These are phyloP conservation scores for Habrosyne pyritoides DNA, from an alignment of 2,888 invertebrate genomes.

Conservation along the genomic window DNA sequence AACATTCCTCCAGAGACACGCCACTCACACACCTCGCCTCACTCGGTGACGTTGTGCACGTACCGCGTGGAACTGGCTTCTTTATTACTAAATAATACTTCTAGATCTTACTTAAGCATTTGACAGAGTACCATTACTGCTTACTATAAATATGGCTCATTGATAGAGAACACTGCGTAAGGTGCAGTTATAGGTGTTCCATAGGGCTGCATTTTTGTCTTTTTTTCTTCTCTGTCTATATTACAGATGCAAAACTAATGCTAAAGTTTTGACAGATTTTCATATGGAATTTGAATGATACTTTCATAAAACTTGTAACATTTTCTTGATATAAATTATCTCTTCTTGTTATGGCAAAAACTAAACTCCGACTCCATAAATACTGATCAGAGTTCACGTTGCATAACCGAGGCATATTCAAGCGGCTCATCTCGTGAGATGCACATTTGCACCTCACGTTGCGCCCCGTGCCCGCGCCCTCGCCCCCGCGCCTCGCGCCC, in stretches of 20 bases:
- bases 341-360: too few species aligned
- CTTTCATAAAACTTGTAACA: too few species aligned
- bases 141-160: not conserved
- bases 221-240: not conserved
- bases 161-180: not conserved
- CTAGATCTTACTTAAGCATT: not conserved
- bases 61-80: not conserved
- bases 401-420: constrained; percentile 45
- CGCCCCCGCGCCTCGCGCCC: constrained; percentile 18
- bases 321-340: too few species aligned
- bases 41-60: constrained; percentile 9
- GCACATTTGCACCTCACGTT: constrained; percentile 53
- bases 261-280: too few species aligned
- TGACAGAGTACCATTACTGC: not conserved
- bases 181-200: not conserved
- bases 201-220: not conserved
- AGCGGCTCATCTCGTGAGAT: constrained; percentile 58
- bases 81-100: not conserved
- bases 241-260: not conserved
- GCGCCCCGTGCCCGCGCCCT: not conserved
- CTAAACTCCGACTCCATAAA: not conserved
- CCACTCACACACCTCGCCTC: constrained; percentile 33
- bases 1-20: constrained; percentile 31
- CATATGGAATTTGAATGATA: not conserved
- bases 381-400: constrained; percentile 12